Conservation (phyloP, 2,888 invertebrate genomes). For the Caenorhabditis sp. region DNA sequence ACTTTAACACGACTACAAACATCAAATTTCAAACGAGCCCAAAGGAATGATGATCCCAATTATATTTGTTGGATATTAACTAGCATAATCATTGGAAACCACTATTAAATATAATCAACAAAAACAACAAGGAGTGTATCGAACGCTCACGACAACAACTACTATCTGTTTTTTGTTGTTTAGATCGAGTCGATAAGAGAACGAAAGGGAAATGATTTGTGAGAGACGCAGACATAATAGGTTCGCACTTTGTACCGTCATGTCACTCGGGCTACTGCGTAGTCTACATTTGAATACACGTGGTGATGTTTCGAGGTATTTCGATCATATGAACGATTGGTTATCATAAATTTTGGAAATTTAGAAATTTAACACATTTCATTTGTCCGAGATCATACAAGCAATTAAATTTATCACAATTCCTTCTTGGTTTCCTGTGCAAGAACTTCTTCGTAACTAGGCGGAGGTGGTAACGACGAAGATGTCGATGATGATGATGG, state of each 20-base stretch:
- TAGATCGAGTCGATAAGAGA: not conserved
- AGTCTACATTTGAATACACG: not conserved
- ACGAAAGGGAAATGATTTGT: not conserved
- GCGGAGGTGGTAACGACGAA: conserved; percentile 20
- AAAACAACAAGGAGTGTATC: not conserved
- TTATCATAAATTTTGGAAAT: too few relatives aligned
- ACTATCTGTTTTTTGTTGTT: not conserved
- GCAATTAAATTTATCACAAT: not conserved
- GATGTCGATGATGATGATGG: conserved; percentile 4
- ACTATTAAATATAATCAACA: not conserved
- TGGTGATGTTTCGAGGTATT: not conserved
- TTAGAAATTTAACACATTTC: too few relatives aligned
- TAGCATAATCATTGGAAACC: not conserved
- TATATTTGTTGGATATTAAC: too few relatives aligned
- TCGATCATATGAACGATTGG: not conserved
- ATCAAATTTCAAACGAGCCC: not conserved
- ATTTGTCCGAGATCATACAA: too few relatives aligned
- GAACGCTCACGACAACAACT: not conserved
- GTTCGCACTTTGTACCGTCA: conserved; percentile 1
- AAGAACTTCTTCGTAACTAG: conserved; percentile 31
- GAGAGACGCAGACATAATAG: not conserved
- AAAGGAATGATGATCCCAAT: not conserved
- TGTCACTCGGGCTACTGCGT: not conserved
- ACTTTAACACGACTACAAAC: not conserved
- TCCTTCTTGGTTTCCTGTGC: conserved; percentile 34